Conservation (phyloP, 2,797 vertebrate species). For the Anolis apletophallus region DNA sequence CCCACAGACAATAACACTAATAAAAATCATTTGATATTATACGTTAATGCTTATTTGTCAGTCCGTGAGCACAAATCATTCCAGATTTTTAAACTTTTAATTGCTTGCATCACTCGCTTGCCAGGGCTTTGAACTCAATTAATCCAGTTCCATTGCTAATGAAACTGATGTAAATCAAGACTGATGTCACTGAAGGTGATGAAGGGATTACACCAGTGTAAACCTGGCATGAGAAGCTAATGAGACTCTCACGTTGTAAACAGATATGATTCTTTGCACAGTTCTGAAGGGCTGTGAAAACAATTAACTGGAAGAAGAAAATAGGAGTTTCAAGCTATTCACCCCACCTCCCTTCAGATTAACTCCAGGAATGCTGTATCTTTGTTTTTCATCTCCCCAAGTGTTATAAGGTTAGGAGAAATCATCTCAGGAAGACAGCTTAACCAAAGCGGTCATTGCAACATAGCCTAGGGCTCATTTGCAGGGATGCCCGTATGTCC, state of each 20-base stretch:
- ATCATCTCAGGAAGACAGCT: constrained; percentile 41
- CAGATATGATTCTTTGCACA: constrained; percentile 29
- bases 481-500: constrained; percentile 45
- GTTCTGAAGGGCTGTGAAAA: constrained; percentile 51
- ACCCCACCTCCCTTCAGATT: constrained; percentile 30
- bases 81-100: background rate
- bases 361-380: constrained; percentile 14
- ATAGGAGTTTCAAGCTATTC: constrained; percentile 16
- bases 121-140: constrained; percentile 17
- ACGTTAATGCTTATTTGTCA: constrained; percentile 43
- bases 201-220: constrained; percentile 45
- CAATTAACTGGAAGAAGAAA: constrained; percentile 46
- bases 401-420: constrained; percentile 36
- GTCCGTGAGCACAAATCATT: constrained; percentile 25
- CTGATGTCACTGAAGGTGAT: constrained; percentile 27
- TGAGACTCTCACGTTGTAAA: constrained; percentile 44
- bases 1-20: constrained; percentile 25
- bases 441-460: constrained; percentile 52
- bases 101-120: constrained; percentile 27
- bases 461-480: constrained; percentile 49
- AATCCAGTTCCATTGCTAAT: constrained; percentile 23
- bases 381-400: constrained; percentile 54
- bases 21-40: constrained; percentile 36
- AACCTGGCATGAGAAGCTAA: constrained; percentile 26
- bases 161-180: constrained; percentile 32